phyloP scores from a whole-genome alignment of 2,797 vertebrate genomes.

The Falco columbarius region DNA sequence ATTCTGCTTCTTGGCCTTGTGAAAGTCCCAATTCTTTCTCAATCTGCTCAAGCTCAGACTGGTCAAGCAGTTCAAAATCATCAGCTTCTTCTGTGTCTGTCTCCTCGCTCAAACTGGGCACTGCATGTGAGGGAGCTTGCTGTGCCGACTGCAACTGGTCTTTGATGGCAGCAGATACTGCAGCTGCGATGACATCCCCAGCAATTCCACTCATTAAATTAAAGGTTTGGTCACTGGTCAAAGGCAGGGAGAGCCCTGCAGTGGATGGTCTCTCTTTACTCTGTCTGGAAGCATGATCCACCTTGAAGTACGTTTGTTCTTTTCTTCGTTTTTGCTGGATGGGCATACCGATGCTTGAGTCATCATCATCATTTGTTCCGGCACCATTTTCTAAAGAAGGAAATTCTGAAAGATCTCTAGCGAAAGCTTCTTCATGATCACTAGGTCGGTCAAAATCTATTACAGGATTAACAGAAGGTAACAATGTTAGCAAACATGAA shows the following conservation, averaged over 20 bases:
- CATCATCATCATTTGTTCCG: constrained; percentile 89
- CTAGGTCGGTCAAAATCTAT: constrained; percentile 90
- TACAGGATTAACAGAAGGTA: constrained; percentile 10
- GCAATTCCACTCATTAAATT: constrained; percentile 86
- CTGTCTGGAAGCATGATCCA: constrained; percentile 22
- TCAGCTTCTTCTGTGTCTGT: constrained; percentile 92
- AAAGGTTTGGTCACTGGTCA: constrained; percentile 78
- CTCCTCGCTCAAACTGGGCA: constrained; percentile 82
- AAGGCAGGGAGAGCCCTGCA: constrained; percentile 68
- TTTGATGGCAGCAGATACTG: constrained; percentile 89
- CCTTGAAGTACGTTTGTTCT: constrained; percentile 11
- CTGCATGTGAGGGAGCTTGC: constrained; percentile 58
- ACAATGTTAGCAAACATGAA: neutral
- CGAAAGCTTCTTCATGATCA: constrained; percentile 88
- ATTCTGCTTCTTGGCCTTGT: constrained; percentile 71
- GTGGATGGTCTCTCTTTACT: constrained; percentile 54
- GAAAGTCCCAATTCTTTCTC: constrained; percentile 88
- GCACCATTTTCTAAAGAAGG: constrained; percentile 91
- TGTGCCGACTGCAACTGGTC: constrained; percentile 83
- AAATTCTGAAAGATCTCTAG: constrained; percentile 88
- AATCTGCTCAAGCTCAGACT: constrained; percentile 96
- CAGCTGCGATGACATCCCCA: constrained; percentile 84
- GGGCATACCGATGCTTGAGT: constrained; percentile 87
- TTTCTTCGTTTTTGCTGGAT: constrained; percentile 58
- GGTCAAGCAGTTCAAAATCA: constrained; percentile 98